A percentile compares a stretch with the other conserved stretches of the same genome.
Conservation (phyloP, 2,797 vertebrate genomes). For the Simalia tracyae region DNA sequence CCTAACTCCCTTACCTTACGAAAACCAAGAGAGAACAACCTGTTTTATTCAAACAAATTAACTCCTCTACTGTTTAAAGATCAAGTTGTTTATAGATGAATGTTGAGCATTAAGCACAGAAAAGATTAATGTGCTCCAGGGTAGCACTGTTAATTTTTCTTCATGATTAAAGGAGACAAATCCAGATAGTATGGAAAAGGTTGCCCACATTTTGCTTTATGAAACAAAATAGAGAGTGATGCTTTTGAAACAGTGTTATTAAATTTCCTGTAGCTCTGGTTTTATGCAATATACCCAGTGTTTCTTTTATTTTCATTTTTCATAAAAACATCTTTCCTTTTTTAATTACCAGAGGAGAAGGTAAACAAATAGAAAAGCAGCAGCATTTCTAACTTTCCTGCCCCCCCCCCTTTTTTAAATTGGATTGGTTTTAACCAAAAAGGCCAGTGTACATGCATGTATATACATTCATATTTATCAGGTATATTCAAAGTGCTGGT, state of each 20-base stretch:
- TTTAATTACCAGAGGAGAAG: background rate
- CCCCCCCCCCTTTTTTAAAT: no score
- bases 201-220: conserved; percentile 22
- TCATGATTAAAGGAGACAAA: background rate
- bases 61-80: conserved; percentile 47
- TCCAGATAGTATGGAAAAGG: background rate
- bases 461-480: background rate
- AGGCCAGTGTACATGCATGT: background rate
- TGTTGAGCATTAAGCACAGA: background rate
- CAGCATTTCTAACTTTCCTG: no score
- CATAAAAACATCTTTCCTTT: background rate
- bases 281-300: background rate
- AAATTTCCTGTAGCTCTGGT: conserved; percentile 6
- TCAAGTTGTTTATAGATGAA: conserved; percentile 28
- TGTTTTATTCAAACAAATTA: conserved; percentile 19
- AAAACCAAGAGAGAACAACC: conserved; percentile 23
- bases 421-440: background rate
- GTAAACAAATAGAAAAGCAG: background rate
- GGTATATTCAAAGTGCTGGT: background rate
- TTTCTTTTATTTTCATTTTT: background rate
- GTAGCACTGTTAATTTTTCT: conserved; percentile 6
- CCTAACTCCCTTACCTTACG: conserved; percentile 5
- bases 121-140: conserved; percentile 10
- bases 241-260: background rate
- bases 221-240: conserved; percentile 6